Evolutionary conservation across 2,888 invertebrate genomes (phyloP).

Genomic region (Emmelina monodactyla): DNA sequence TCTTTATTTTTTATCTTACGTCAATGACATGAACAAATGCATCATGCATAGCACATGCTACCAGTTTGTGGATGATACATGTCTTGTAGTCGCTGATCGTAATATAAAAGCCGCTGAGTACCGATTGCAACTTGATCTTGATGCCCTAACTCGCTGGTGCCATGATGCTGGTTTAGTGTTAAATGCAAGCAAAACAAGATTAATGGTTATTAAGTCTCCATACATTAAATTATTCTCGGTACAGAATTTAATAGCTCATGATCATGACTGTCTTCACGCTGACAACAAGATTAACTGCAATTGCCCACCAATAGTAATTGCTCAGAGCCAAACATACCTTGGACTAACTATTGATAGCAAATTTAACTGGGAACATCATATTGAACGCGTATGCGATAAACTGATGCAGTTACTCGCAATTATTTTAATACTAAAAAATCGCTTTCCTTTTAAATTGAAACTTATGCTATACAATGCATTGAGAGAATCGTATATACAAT

Average conservation of each 20-base stretch:
- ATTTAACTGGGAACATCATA: background rate
- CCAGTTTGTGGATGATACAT: constrained; percentile 16
- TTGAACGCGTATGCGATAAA: constrained; percentile 1
- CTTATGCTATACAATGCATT: constrained; percentile 1
- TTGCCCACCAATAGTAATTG: background rate
- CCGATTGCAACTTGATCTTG: constrained; percentile 5
- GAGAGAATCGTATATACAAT: constrained; percentile 1
- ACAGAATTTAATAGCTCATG: constrained; percentile 7
- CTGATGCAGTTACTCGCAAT: constrained; percentile 1
- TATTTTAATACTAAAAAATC: background rate
- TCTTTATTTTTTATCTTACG: constrained; percentile 11
- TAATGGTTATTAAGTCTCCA: constrained; percentile 11
- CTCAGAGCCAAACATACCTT: background rate
- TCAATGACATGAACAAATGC: constrained; percentile 12
- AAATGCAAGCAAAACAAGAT: constrained; percentile 12
- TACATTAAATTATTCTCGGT: constrained; percentile 1
- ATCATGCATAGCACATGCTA: constrained; percentile 8
- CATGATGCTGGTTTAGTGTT: constrained; percentile 12
- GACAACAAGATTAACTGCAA: no score
- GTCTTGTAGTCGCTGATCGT: constrained; percentile 6
- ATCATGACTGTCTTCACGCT: constrained; percentile 8
- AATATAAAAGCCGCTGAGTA: no score
- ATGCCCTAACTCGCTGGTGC: constrained; percentile 8
- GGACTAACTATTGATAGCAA: background rate
- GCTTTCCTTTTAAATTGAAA: constrained; percentile 1